Conservation (phyloP, 2,888 invertebrate species). For the Rotaria sp. region DNA sequence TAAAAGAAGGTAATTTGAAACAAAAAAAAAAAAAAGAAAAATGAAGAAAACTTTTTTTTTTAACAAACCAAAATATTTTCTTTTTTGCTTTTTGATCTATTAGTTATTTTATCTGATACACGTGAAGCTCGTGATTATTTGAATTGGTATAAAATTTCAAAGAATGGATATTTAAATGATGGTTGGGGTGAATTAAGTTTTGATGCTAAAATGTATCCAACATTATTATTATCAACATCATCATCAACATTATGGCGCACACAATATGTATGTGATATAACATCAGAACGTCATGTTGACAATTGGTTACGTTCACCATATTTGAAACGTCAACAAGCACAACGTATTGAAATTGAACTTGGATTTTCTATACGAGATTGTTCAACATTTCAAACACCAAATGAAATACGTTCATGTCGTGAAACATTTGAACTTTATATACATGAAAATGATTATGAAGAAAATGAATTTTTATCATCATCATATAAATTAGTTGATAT, state of each 20-base stretch:
- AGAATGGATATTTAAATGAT: constrained; percentile 4
- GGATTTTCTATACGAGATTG: constrained; percentile 37
- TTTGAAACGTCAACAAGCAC: constrained; percentile 34
- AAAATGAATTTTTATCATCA: not conserved
- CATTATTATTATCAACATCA: not conserved
- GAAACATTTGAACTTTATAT: constrained; percentile 39
- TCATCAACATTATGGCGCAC: constrained; percentile 35
- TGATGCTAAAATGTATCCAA: constrained; percentile 27
- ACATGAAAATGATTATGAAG: constrained; percentile 22
- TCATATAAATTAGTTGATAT: constrained; percentile 38
- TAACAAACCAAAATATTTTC: not conserved
- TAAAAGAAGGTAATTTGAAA: not conserved
- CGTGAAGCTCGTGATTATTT: constrained; percentile 20
- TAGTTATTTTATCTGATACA: constrained; percentile 1
- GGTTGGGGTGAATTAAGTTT: constrained; percentile 37
- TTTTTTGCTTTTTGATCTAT: not conserved
- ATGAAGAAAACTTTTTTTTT: not conserved
- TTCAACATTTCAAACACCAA: constrained; percentile 33
- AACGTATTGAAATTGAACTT: constrained; percentile 35
- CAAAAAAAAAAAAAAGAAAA: not conserved
- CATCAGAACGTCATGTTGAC: constrained; percentile 34
- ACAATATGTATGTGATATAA: constrained; percentile 40
- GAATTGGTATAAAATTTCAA: not conserved
- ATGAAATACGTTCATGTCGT: constrained; percentile 39
- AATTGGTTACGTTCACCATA: constrained; percentile 40